A percentile compares a stretch with the other conserved stretches of the same genome.
These are phyloP conservation scores for Ylistrum balloti DNA, from an alignment of 1,140 invertebrate genomes.

Conservation along the genomic window DNA sequence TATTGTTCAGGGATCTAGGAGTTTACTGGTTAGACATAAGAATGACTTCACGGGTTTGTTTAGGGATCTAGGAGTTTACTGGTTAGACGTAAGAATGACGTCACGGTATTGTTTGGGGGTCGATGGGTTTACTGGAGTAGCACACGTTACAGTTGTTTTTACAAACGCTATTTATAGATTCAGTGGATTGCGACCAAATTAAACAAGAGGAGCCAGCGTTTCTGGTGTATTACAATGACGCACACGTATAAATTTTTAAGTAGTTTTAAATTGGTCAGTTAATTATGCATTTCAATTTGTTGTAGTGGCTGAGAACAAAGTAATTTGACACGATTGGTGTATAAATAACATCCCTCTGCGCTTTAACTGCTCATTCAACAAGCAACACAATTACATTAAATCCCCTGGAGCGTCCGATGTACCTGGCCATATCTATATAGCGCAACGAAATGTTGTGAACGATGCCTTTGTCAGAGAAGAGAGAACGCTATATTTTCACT, in stretches of 20 bases:
- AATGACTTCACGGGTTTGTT: too few relatives aligned
- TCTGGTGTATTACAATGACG: neutral
- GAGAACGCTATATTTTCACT: too few relatives aligned
- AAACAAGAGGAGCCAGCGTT: neutral
- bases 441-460: too few relatives aligned
- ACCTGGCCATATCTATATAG: neutral
- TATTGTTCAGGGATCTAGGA: too few relatives aligned
- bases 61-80: too few relatives aligned
- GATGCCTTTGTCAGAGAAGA: too few relatives aligned
- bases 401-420: neutral
- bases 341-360: neutral
- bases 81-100: too few relatives aligned
- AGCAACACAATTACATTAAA: neutral
- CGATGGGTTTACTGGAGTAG: neutral
- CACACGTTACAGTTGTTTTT: neutral
- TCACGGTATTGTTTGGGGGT: neutral
- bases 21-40: too few relatives aligned
- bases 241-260: neutral
- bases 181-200: neutral
- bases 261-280: constrained; percentile 40
- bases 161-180: neutral
- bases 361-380: neutral
- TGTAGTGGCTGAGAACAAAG: neutral
- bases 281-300: constrained; percentile 36
- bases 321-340: neutral